phyloP scores from a whole-genome alignment of 2,113 vertebrate genomes.

The Aegotheles bennettii region DNA sequence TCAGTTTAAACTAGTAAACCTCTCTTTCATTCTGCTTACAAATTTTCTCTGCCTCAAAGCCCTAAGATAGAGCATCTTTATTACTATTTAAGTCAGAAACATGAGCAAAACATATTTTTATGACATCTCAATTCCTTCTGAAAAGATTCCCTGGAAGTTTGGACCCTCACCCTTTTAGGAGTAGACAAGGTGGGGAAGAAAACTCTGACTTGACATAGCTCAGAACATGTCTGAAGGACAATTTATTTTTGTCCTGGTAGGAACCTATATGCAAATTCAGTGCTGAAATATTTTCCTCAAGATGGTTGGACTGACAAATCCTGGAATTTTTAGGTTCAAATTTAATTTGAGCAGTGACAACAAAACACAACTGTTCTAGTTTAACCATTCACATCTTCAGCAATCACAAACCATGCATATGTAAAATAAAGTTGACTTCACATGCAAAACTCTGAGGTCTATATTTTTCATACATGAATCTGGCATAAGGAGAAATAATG shows the following conservation, averaged over 20 bases:
- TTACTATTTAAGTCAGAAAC: neutral
- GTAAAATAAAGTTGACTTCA: neutral
- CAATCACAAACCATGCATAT: neutral
- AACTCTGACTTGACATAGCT: neutral
- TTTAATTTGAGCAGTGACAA: neutral
- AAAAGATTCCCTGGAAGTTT: neutral
- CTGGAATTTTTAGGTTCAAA: neutral
- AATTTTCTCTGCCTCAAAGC: neutral
- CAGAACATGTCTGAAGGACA: neutral
- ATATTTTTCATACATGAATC: neutral
- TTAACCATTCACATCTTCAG: neutral
- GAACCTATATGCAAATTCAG: neutral
- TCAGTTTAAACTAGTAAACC: constrained; percentile 12
- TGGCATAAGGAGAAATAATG: neutral
- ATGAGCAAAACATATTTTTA: neutral
- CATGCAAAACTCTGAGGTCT: neutral
- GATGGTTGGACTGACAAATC: neutral
- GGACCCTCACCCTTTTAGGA: neutral
- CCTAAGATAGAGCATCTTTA: neutral
- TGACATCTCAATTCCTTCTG: neutral
- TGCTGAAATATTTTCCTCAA: neutral
- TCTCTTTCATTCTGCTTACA: constrained; percentile 12
- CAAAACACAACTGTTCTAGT: neutral
- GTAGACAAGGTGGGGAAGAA: neutral
- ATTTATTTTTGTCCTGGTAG: neutral